A percentile compares a stretch with the other conserved stretches of the same genome.
Evolutionary conservation across 2,888 invertebrate species (phyloP).

Genomic region (Cosmorhoe ocellata): DNA sequence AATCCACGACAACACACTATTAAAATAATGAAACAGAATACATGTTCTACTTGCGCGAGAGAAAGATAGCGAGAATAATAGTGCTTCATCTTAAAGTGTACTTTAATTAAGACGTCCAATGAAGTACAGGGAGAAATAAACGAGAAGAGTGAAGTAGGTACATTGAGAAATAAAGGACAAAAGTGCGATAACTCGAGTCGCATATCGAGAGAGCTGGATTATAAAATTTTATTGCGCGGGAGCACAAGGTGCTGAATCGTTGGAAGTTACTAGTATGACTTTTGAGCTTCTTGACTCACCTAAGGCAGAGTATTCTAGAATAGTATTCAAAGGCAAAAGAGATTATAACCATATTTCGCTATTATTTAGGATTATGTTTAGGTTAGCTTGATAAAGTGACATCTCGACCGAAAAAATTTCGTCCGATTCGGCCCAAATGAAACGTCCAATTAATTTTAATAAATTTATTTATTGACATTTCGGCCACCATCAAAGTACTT

Average conservation of each 20-base stretch:
- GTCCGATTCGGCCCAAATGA: no score
- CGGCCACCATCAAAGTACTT: no score
- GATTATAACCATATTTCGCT: no score
- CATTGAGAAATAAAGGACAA: slow-evolving; percentile 15
- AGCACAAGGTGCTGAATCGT: background rate
- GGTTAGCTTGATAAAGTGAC: no score
- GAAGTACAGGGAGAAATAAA: slow-evolving; percentile 37
- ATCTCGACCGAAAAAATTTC: no score
- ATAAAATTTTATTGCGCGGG: slow-evolving; percentile 26
- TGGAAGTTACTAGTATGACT: background rate
- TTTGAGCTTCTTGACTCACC: background rate
- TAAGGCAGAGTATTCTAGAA: no score
- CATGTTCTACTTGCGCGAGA: slow-evolving; percentile 32
- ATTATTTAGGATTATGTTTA: no score
- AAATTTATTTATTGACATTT: no score
- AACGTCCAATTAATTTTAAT: no score
- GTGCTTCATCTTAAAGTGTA: slow-evolving; percentile 37
- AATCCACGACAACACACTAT: slow-evolving; percentile 36
- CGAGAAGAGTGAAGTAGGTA: slow-evolving; percentile 12
- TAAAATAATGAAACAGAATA: slow-evolving; percentile 47
- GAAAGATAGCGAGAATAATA: slow-evolving; percentile 37
- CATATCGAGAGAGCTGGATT: slow-evolving; percentile 13
- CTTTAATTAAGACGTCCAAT: slow-evolving; percentile 41
- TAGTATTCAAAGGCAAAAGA: no score
- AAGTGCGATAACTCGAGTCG: slow-evolving; percentile 8